Evolutionary conservation across 2,888 invertebrate genomes (phyloP), one percentile per base, ranked within the genome.

Genomic region (Drosophila acutilabella): DNA sequence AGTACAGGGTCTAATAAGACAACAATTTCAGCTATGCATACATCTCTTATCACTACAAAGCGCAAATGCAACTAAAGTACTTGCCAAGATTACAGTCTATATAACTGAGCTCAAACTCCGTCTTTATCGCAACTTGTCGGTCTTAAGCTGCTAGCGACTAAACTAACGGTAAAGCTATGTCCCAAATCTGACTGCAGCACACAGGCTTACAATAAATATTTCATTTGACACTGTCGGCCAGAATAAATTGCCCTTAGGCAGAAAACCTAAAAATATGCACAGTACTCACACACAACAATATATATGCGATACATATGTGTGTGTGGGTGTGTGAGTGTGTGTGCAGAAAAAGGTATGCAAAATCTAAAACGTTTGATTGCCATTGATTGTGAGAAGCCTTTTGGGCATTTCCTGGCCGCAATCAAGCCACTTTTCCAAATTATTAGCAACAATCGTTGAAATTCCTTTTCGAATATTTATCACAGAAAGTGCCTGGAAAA

Each of bases 341-440:
- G 47, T 65, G 52, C n/a, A 26, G 52, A 60, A 66, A 66, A 66
- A 74, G 71, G 70, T 74, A 74, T 74, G 64, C 52, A 57, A 74
- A 78, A 65, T 74, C 18, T 40, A 71, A 79, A 70, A 45, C 74
- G 68, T 71, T 79, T 78, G 75, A 78, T 81, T 78, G 78, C 61
- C 71, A 68, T 75, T 81, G 80, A 80, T 80, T 80, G 80, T 64
- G 62, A 53, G 58, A 67, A 66, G 41, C 65, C 77, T 76, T 70
- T 71, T 57, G 77, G 80, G 67, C 80, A 69, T 66, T 81, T 80
- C 82, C 80, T 80, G 77, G 62, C 65, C 69, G 82, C 82, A 80
- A 80, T 80, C 80, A 80, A 79, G 81, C 64, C 53, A 64, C 48
- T 71, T 71, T 51, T 53, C 51, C 74, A 61, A 61, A 67, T 80